Base-by-base conservation (phyloP, 53 echinoderm and acorn worm genomes). In the Apostichopus leukothele region DNA sequence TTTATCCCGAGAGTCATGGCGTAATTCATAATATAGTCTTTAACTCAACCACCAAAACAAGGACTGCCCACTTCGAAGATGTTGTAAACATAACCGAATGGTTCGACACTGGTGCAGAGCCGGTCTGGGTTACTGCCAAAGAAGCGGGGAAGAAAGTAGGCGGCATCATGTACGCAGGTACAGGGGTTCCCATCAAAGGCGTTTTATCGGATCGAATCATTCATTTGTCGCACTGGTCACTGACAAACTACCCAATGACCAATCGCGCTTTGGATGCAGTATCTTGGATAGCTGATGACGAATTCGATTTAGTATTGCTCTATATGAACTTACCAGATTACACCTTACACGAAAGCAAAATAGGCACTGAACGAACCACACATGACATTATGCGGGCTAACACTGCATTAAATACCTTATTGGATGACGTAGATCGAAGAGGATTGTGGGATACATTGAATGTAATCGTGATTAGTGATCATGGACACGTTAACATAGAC, bases 131-230 rank as follows among this genome's bases (percentile, higher is more conserved):
- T 19, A 55, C 81, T 81, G 81, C 81, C 11, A 81, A 81, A 14
- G 5, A 22, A 52, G 81, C 81, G 21, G 81, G 81, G 14, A 81
- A 81, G 59, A 81, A 81, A 23, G 81, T 81, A 52, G 81, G 54
- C n/a, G 12, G 81, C 22, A 81, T 81, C 81, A 81, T 81, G 81
- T 81, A 81, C 59, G 59, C 81, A 81, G 81, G 81, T 5, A 81
- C 81, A 19, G 81, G 54, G 5, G 81, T 81, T 14, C 81, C 81
- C 54, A 81, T 81, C 59, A 53, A 81, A 59, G 81, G 81, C 7
- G 59, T 81, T 51, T 9, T 81, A 55, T 81, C 81, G 0, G 81
- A 81, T 51, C 81, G 81, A 22, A 51, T 81, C 20, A 19, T 81
- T 53, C 54, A 81, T 59, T 9, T 81, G 11, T 81, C 81, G 21